Evolutionary conservation across 2,888 invertebrate species (phyloP).

Genomic region (Adineta ricciae): DNA sequence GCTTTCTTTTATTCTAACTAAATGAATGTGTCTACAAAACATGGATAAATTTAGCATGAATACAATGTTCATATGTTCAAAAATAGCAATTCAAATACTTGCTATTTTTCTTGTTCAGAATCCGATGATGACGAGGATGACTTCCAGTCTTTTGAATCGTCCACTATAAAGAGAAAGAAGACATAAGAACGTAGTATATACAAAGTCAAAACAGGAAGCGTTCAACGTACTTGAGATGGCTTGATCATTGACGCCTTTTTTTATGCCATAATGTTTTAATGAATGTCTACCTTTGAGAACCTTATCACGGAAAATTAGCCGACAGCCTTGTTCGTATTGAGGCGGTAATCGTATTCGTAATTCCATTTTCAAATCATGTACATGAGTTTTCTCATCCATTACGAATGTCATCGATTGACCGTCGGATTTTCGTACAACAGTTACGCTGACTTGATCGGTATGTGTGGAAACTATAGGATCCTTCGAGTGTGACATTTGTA

Average conservation of each 20-base stretch:
- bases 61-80: not conserved
- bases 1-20: not conserved
- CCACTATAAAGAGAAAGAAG: not conserved
- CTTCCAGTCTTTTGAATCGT: not conserved
- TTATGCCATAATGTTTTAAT: not conserved
- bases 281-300: constrained; percentile 13
- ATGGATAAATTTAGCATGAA: not conserved
- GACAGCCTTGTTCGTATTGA: not conserved
- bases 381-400: not conserved
- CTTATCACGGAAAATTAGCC: not conserved
- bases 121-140: constrained; percentile 1
- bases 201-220: not conserved
- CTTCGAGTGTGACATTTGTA: not conserved
- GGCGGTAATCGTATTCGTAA: not conserved
- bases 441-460: not conserved
- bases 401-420: not conserved
- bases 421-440: not conserved
- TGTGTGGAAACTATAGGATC: not conserved
- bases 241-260: not conserved
- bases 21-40: not conserved
- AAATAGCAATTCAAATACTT: not conserved
- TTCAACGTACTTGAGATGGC: not conserved
- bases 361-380: not conserved
- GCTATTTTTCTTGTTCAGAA: not conserved
- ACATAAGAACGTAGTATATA: not conserved